Evolutionary conservation across 2,797 vertebrate genomes (phyloP).

Genomic region (Lerista edwardsae): DNA sequence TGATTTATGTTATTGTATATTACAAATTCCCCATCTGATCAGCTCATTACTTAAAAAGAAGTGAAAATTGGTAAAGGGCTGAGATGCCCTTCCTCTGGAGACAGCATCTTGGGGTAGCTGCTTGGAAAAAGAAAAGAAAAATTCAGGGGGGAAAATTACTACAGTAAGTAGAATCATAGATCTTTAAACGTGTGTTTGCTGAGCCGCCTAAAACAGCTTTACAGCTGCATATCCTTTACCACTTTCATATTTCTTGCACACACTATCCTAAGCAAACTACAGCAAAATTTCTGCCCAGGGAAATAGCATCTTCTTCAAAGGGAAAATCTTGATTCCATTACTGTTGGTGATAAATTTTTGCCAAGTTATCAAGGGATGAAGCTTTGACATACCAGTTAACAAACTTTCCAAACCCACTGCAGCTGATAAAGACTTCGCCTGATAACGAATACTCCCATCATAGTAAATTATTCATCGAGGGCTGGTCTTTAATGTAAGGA

Average conservation of each 20-base stretch:
- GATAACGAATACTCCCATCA: conserved; percentile 43
- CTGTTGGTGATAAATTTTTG: conserved; percentile 36
- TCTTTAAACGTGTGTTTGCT: background rate
- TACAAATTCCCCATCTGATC: background rate
- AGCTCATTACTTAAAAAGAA: background rate
- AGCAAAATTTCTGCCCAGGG: conserved; percentile 10
- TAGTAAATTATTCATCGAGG: conserved; percentile 63
- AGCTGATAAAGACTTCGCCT: conserved; percentile 45
- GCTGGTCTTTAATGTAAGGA: conserved; percentile 57
- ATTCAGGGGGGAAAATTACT: background rate
- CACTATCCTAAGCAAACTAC: background rate
- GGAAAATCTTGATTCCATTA: background rate
- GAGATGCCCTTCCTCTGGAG: background rate
- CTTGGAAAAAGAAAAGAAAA: too few species aligned
- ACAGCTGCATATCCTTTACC: background rate
- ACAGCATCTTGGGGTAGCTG: background rate
- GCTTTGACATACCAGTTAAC: conserved; percentile 35
- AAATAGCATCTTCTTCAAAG: conserved; percentile 23
- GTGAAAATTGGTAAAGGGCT: background rate
- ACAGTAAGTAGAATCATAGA: background rate
- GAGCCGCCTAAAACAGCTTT: background rate
- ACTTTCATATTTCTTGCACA: background rate
- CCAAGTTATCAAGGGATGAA: conserved; percentile 8
- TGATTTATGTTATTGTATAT: background rate
- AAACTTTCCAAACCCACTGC: conserved; percentile 53